Evolutionary conservation across 1,140 invertebrate genomes (phyloP).

Genomic region (Procambarus virginalis): DNA sequence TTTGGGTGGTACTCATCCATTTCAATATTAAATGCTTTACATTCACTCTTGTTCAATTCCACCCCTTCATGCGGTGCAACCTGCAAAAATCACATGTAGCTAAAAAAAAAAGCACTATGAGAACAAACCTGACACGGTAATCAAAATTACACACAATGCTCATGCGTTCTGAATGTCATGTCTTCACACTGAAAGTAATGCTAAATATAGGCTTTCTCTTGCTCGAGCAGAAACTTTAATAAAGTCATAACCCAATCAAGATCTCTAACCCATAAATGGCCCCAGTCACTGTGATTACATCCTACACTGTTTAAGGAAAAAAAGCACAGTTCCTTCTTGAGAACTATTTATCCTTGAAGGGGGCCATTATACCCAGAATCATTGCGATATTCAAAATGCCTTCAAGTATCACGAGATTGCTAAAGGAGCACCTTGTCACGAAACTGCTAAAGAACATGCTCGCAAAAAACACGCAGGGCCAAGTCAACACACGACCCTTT

Average conservation of each 20-base stretch:
- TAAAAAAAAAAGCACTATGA: not conserved
- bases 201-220: not conserved
- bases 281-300: too few species aligned
- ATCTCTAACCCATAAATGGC: too few species aligned
- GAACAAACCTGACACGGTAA: too few species aligned
- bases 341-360: too few species aligned
- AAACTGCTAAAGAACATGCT: too few species aligned
- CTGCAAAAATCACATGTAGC: slow-evolving; percentile 3
- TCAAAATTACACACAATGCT: not conserved
- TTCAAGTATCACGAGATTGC: too few species aligned
- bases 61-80: slow-evolving; percentile 69
- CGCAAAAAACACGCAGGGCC: too few species aligned
- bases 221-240: not conserved
- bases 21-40: slow-evolving; percentile 84
- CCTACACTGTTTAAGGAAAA: not conserved
- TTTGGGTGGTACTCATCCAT: slow-evolving; percentile 97
- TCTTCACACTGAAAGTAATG: not conserved
- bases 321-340: too few species aligned
- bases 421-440: too few species aligned
- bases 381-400: too few species aligned
- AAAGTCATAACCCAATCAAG: not conserved
- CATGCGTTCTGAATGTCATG: not conserved
- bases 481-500: too few species aligned
- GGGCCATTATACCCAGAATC: too few species aligned
- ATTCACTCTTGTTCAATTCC: slow-evolving; percentile 71